Conservation (phyloP, 2,113 vertebrate species). For the Ptilonorhynchus violaceus region DNA sequence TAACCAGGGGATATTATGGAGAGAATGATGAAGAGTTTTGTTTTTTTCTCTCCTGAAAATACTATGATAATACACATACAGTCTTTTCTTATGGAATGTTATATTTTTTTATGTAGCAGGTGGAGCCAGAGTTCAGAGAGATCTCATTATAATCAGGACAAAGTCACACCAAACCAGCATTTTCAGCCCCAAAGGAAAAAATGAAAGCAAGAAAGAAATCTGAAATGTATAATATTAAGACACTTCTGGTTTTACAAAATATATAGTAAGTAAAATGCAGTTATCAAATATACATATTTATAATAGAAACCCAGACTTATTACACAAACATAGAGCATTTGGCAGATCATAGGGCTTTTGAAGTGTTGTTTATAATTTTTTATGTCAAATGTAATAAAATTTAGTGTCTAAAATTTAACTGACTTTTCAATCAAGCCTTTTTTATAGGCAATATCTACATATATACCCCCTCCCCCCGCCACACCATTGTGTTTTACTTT, state of each 20-base stretch:
- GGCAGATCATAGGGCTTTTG: neutral
- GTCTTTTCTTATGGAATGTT: neutral
- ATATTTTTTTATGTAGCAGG: neutral
- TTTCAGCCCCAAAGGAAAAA: neutral
- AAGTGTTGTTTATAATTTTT: neutral
- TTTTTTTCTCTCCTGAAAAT: neutral
- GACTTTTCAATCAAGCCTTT: neutral
- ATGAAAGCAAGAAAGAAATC: neutral
- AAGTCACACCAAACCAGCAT: neutral
- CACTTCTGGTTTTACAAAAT: neutral
- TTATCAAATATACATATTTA: neutral
- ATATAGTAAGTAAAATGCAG: neutral
- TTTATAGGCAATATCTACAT: neutral
- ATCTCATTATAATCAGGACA: neutral
- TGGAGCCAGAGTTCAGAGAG: neutral
- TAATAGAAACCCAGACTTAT: neutral
- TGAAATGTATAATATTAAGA: neutral
- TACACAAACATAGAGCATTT: neutral
- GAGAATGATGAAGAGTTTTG: neutral
- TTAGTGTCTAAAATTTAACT: neutral
- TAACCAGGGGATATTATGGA: neutral
- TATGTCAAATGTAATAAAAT: neutral
- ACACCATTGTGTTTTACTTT: neutral
- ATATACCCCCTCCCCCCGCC: no score
- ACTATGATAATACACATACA: rapidly evolving